Base-by-base conservation (phyloP, 2,113 vertebrate species). In the Corydoras maculifer region DNA sequence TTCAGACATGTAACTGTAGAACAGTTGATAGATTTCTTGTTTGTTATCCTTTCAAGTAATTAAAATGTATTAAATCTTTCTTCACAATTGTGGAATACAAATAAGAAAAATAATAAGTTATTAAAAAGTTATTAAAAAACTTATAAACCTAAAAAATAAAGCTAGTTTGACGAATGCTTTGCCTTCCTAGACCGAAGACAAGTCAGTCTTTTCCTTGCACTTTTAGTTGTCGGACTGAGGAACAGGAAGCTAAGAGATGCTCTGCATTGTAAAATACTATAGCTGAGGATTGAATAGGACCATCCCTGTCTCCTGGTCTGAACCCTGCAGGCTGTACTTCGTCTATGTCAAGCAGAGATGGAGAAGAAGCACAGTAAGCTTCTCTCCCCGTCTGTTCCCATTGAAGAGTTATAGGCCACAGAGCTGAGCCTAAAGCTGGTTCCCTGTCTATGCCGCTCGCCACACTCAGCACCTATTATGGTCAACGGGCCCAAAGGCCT, bases 401-500 rank as follows among this genome's bases (percentile, higher is more conserved):
- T 43, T 31, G 68, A 69, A 69, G 68, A 69, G 68, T 69, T 69
- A 69, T 68, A 60, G 62, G 62, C 72, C 57, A 25, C 48, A 31
- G 75, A 69, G 55, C 61, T 15, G 68, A 65, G 62, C 68, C 62
- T 53, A 70, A 72, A 62, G 69, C 66, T 64, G 50, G 69, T 75
- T 70, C 69, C 12, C 65, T 63, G 54, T 55, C 75, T 64, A 64
- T 68, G 69, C 43, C 18, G 77, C 57, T 71, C 62, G 49, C 73
- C 65, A 73, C 75, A 54, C 67, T 80, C 75, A 80, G 73, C 73
- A 77, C 78, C 78, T 80, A 80, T 80, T 80, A 80, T 80, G 78
- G 78, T 80, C 75, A 80, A 77, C 61, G 65, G 78, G 62, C 78
- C 70, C 51, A 70, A 62, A 69, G 72, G 54, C 66, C 69, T 80